These are phyloP conservation scores for Andrena chrysosceles DNA, from an alignment of 2,888 invertebrate genomes.

Conservation along the genomic window DNA sequence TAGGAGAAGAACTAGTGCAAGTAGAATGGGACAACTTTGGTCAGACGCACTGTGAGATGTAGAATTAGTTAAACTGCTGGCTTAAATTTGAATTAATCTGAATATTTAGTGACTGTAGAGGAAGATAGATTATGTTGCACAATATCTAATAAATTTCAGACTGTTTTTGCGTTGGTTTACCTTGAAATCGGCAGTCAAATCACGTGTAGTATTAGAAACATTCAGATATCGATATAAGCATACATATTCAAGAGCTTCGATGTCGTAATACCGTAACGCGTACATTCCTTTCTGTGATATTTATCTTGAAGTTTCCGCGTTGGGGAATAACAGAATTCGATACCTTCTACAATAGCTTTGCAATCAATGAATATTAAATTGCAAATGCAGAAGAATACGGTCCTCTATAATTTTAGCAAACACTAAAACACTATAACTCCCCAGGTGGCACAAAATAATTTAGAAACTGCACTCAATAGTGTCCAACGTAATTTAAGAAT, in stretches of 20 bases:
- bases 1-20: neutral
- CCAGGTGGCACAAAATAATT: too few species aligned
- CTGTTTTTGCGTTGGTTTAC: neutral
- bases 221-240: slow-evolving; percentile 12
- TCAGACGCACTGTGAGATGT: neutral
- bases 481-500: neutral
- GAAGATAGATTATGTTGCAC: neutral
- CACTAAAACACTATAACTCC: too few species aligned
- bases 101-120: neutral
- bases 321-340: neutral
- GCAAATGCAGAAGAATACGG: too few species aligned
- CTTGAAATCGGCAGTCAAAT: slow-evolving; percentile 33
- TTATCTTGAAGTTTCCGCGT: slow-evolving; percentile 6
- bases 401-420: too few species aligned
- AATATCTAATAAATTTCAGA: slow-evolving; percentile 22
- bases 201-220: neutral
- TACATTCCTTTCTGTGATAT: neutral
- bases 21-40: neutral
- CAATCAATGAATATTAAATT: too few species aligned
- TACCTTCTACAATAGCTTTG: neutral
- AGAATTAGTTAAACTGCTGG: neutral
- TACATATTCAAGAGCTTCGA: slow-evolving; percentile 40
- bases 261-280: slow-evolving; percentile 28
- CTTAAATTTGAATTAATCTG: neutral
- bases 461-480: neutral